A percentile compares a stretch with the other conserved stretches of the same genome.
Conservation (phyloP, 2,797 vertebrate species). For the Enoplosus armatus region DNA sequence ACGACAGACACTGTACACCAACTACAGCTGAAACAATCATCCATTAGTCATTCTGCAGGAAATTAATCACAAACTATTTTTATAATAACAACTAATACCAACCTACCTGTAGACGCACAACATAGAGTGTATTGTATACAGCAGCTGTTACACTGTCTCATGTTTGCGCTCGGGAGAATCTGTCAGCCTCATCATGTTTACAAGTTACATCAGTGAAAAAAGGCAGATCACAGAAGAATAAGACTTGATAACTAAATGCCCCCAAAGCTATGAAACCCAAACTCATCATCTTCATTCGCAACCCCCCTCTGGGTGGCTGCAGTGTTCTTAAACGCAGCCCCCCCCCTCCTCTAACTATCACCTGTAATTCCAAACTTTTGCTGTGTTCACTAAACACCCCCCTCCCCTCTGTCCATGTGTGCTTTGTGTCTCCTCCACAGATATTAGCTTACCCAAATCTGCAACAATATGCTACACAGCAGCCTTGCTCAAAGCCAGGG, state of each 20-base stretch:
- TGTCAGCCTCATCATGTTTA: background rate
- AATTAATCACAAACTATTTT: no score
- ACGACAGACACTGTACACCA: background rate
- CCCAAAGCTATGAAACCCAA: constrained; percentile 41
- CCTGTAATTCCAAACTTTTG: constrained; percentile 43
- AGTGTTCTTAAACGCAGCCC: background rate
- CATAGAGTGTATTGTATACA: background rate
- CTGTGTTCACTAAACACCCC: constrained; percentile 1
- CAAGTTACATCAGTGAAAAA: background rate
- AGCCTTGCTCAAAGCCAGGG: constrained; percentile 98
- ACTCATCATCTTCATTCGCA: constrained; percentile 1
- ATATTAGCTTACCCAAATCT: constrained; percentile 99
- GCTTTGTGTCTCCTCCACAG: constrained; percentile 86
- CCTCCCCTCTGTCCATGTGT: constrained; percentile 7
- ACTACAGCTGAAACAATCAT: background rate
- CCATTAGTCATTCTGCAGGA: background rate
- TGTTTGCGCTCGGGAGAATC: background rate
- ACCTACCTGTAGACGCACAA: background rate
- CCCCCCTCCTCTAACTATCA: background rate
- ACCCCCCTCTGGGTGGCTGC: background rate
- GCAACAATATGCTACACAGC: constrained; percentile 99
- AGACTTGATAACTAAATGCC: background rate
- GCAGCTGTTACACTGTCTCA: background rate
- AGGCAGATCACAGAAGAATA: background rate
- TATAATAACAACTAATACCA: no score